These are phyloP conservation scores for Pristiophorus japonicus DNA, from an alignment of 2,113 vertebrate genomes.

Conservation along the genomic window DNA sequence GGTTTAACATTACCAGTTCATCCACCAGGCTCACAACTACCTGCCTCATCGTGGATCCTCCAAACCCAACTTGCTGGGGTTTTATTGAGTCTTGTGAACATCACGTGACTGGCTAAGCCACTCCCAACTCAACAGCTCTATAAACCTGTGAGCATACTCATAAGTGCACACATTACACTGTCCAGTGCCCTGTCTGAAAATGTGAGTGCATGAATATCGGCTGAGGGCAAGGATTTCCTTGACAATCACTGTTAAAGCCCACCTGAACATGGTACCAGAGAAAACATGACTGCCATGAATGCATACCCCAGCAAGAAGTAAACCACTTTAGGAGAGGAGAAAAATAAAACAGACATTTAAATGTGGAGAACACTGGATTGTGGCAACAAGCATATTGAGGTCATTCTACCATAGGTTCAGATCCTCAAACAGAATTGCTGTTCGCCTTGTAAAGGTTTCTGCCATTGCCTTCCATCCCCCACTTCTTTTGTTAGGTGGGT, in stretches of 20 bases:
- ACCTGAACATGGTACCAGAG: not conserved
- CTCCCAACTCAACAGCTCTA: too few relatives aligned
- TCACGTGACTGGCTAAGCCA: too few relatives aligned
- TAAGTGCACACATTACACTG: too few relatives aligned
- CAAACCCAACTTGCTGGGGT: too few relatives aligned
- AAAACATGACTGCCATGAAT: too few relatives aligned
- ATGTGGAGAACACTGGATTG: not conserved
- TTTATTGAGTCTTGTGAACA: too few relatives aligned
- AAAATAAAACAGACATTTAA: not conserved
- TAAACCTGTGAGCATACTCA: too few relatives aligned
- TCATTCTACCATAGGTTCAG: not conserved
- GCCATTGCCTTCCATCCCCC: not conserved
- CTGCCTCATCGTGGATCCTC: too few relatives aligned
- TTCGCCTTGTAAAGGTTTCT: not conserved
- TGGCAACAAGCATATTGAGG: not conserved
- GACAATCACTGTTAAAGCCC: not conserved
- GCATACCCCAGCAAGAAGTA: not conserved
- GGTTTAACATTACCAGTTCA: too few relatives aligned
- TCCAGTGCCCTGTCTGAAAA: not conserved
- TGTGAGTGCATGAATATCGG: not conserved
- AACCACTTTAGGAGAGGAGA: not conserved
- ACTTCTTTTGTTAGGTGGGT: not conserved
- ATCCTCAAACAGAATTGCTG: not conserved
- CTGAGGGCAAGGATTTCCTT: not conserved
- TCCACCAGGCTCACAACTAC: too few relatives aligned